A percentile compares a stretch with the other conserved stretches of the same genome.
Conservation (phyloP, 2,113 vertebrate species). For the Crotalus helleri region DNA sequence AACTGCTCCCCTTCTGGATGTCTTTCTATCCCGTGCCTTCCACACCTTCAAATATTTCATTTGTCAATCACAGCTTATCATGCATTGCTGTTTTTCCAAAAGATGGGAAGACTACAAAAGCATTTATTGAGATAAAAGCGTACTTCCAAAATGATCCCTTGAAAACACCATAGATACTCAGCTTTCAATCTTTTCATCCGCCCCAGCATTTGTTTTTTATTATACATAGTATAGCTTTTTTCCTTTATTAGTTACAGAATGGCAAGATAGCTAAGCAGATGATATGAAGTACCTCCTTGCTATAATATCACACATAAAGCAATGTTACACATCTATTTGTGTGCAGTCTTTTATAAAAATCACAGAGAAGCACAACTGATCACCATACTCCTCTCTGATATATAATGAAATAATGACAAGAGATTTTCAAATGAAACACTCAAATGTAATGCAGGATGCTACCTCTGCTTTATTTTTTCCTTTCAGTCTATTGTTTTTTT, state of each 20-base stretch:
- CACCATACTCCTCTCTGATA: slow-evolving; percentile 38
- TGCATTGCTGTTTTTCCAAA: slow-evolving; percentile 3
- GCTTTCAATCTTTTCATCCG: slow-evolving; percentile 3
- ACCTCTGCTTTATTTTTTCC: not conserved
- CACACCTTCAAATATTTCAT: not conserved
- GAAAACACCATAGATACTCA: slow-evolving; percentile 4
- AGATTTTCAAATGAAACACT: slow-evolving; percentile 41
- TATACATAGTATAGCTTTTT: not conserved
- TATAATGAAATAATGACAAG: slow-evolving; percentile 29
- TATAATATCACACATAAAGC: not conserved
- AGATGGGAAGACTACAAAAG: not conserved
- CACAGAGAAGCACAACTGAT: slow-evolving; percentile 34
- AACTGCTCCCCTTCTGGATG: not conserved
- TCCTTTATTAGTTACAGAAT: slow-evolving; percentile 24
- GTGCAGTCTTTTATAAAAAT: slow-evolving; percentile 32
- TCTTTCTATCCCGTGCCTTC: not conserved
- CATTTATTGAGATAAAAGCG: slow-evolving; percentile 16
- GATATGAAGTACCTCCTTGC: slow-evolving; percentile 27
- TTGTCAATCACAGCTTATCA: not conserved
- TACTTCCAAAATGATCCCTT: slow-evolving; percentile 24
- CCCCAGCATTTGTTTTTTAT: not conserved
- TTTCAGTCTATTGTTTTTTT: slow-evolving; percentile 36
- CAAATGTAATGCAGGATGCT: slow-evolving; percentile 22
- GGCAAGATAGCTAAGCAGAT: slow-evolving; percentile 32
- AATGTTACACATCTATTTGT: slow-evolving; percentile 27